Conservation (phyloP, 64 coral and sea anemone genomes). For the Dendronephthya gigantea region DNA sequence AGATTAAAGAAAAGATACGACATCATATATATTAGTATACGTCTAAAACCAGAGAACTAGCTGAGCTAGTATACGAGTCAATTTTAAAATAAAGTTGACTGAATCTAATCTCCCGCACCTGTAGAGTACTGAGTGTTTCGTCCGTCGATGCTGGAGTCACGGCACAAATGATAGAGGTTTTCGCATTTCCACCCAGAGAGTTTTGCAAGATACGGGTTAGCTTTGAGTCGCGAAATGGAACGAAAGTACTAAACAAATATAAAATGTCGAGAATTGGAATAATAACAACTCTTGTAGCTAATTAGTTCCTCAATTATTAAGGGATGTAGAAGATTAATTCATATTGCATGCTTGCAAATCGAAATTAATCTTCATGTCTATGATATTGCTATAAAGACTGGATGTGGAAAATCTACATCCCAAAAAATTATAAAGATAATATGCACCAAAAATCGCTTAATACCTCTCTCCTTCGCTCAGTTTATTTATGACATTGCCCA, state of each 20-base stretch:
- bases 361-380: too few relatives aligned
- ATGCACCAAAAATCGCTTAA: not conserved
- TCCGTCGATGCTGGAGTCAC: constrained; percentile 60
- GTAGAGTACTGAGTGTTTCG: constrained; percentile 62
- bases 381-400: too few relatives aligned
- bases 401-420: too few relatives aligned
- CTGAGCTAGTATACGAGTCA: too few relatives aligned
- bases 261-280: not conserved
- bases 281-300: too few relatives aligned
- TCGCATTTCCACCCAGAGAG: constrained; percentile 89
- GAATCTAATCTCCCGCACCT: not conserved
- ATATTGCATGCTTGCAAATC: too few relatives aligned
- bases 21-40: too few relatives aligned
- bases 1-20: not conserved
- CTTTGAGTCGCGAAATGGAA: constrained; percentile 84
- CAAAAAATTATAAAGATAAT: not conserved
- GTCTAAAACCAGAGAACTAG: too few relatives aligned
- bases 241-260: constrained; percentile 33
- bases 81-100: too few relatives aligned
- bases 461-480: constrained; percentile 86
- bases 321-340: too few relatives aligned
- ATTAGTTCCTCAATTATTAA: too few relatives aligned
- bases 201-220: constrained; percentile 73
- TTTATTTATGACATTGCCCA: constrained; percentile 81
- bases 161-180: constrained; percentile 72